Evolutionary conservation across 2,797 vertebrate genomes (phyloP).

Genomic region (Galaxias olidus): DNA sequence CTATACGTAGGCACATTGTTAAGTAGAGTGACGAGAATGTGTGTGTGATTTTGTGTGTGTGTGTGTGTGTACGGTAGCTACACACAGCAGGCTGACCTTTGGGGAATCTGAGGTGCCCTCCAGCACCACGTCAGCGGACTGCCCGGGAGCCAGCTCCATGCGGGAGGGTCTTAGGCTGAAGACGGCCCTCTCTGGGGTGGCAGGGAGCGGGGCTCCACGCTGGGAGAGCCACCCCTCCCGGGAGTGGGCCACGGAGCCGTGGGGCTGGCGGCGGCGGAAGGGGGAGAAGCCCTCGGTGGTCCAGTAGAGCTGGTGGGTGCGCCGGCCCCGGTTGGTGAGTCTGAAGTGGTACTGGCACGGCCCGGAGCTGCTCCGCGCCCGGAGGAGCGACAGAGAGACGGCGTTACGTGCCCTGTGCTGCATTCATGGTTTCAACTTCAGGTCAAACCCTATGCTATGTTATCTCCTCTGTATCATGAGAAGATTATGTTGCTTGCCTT

Average conservation of each 20-base stretch:
- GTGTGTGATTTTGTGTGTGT: background rate
- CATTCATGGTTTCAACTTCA: too few species aligned
- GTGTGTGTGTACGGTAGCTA: background rate
- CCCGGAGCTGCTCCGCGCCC: conserved; percentile 64
- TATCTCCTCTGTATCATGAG: too few species aligned
- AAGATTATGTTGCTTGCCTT: too few species aligned
- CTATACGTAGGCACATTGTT: too few species aligned
- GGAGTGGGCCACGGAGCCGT: conserved; percentile 12
- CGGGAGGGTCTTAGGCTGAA: conserved; percentile 76
- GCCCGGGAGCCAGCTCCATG: conserved; percentile 78
- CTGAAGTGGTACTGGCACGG: conserved; percentile 79
- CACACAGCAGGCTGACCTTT: conserved; percentile 76
- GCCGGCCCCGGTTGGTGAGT: conserved; percentile 82
- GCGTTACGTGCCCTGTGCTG: too few species aligned
- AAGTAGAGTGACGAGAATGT: background rate
- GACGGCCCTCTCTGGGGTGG: conserved; percentile 54
- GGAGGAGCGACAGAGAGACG: conserved; percentile 7
- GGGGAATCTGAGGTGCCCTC: conserved; percentile 74
- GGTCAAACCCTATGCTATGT: too few species aligned
- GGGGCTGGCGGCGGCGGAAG: conserved; percentile 19
- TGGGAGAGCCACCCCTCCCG: conserved; percentile 12
- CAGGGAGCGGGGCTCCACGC: conserved; percentile 16
- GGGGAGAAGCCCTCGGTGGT: conserved; percentile 64
- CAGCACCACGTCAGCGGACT: conserved; percentile 76
- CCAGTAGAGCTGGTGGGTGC: conserved; percentile 83